Base-by-base conservation (phyloP, 2,113 vertebrate genomes). In the Ellobius talpinus region DNA sequence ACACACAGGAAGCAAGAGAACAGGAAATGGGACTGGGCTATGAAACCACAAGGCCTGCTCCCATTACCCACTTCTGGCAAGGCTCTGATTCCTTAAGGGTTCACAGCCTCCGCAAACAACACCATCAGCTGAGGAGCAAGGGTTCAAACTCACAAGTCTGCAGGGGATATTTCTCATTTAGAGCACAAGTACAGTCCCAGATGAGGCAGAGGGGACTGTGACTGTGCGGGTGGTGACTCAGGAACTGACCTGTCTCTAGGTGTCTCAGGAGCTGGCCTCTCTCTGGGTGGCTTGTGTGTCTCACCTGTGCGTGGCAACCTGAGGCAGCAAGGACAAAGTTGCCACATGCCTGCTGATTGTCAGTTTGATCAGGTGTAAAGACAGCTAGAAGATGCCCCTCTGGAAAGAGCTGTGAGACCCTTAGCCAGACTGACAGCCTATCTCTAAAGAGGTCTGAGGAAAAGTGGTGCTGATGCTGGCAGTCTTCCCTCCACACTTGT, bases 271-370 rank as follows among this genome's bases (percentile, higher is more conserved):
- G 52, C 0, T 52, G 13, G 16, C 52, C 52, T 55, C 52, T 55
- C 24, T 39, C 36, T 50, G 16, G 26, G 42, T 47, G 42, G 7
- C 8, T 26, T 23, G 79, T 10, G 24, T 39, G 39, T 77, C 70
- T 47, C 8, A 26, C 13, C 3, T 7, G 24, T 50, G 29, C 68
- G 17, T 39, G 26, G 5, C 77, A 76, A 66, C 12, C 3, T 0
- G 68, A 17, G 0, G 0, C 5, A 24, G 11, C n/a, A 36, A 70
- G 58, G 11, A 50, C 21, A 39, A 61, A 24, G 23, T 1, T 14
- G 3, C 33, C 50, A 52, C 1, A 4, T 1, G 0, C 61, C 47
- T 58, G 14, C 24, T 65, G 61, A 33, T 33, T 45, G 39, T 17
- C 8, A 45, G 5, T 66, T 45, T 31, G 4, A 65, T 85, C 33